phyloP scores from a whole-genome alignment of 2,888 invertebrate genomes.

The Gryllus longicercus region DNA sequence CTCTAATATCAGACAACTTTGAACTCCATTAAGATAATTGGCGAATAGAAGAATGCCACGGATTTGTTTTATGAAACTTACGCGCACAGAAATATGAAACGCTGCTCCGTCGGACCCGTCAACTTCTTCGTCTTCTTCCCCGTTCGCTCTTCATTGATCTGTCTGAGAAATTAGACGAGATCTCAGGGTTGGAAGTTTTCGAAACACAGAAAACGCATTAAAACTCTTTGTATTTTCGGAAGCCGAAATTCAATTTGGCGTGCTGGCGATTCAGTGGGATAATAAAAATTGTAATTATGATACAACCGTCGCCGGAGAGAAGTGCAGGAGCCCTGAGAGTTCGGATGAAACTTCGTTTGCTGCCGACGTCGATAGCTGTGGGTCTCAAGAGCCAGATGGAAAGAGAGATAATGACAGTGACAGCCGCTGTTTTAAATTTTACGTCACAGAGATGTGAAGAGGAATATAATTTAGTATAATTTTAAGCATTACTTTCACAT shows the following conservation, averaged over 20 bases:
- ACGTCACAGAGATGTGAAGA: too few relatives aligned
- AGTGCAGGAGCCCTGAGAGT: not conserved
- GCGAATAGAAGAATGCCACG: not conserved
- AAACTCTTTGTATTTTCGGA: not conserved
- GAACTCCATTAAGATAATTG: not conserved
- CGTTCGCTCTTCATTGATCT: not conserved
- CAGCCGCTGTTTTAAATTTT: too few relatives aligned
- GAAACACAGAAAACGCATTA: not conserved
- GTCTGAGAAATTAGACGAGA: not conserved
- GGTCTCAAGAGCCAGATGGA: too few relatives aligned
- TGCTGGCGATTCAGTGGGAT: conserved; percentile 17
- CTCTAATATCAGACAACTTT: not conserved
- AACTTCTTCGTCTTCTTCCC: not conserved
- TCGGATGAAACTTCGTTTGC: too few relatives aligned
- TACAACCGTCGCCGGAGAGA: not conserved
- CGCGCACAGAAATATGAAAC: not conserved
- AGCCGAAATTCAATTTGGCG: conserved; percentile 17
- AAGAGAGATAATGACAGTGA: too few relatives aligned
- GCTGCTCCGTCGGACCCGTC: not conserved
- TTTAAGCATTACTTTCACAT: too few relatives aligned
- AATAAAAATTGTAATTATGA: conserved; percentile 17
- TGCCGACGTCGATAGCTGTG: too few relatives aligned
- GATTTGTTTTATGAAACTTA: conserved; percentile 2
- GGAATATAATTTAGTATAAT: too few relatives aligned
- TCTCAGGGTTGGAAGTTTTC: not conserved